Percentiles rank a stretch among this genome's conserved stretches.
Evolutionary conservation across 2,888 invertebrate genomes (phyloP).

Genomic region (Agelastica alni): DNA sequence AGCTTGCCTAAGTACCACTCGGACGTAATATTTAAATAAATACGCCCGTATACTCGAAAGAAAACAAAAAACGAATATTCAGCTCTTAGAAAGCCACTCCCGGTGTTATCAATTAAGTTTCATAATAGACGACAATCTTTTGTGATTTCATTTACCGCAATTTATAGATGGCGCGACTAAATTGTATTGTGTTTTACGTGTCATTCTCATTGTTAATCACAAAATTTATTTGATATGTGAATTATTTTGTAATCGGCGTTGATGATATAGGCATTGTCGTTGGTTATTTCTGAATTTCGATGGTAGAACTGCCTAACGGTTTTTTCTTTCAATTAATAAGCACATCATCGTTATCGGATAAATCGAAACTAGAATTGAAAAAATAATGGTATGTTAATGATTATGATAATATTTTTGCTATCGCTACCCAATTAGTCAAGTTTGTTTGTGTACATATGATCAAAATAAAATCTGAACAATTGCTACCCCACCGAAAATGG

Average conservation of each 20-base stretch:
- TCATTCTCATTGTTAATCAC: slow-evolving; percentile 29
- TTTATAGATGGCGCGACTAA: slow-evolving; percentile 28
- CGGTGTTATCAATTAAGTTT: slow-evolving; percentile 24
- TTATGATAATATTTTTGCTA: no score
- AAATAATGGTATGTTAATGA: no score
- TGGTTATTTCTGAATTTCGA: no score
- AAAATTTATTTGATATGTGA: slow-evolving; percentile 12
- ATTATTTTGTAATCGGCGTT: neutral
- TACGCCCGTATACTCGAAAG: slow-evolving; percentile 31
- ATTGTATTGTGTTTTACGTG: slow-evolving; percentile 38
- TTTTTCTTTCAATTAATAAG: no score
- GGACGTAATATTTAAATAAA: slow-evolving; percentile 21
- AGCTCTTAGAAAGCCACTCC: slow-evolving; percentile 11
- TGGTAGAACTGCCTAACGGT: no score
- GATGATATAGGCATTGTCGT: no score
- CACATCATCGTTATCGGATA: no score
- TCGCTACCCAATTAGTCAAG: no score
- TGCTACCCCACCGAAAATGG: no score
- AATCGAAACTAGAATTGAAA: no score
- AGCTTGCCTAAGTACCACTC: slow-evolving; percentile 12
- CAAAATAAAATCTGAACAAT: no score
- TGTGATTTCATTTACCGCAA: slow-evolving; percentile 39
- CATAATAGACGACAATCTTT: slow-evolving; percentile 34
- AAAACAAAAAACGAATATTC: neutral
- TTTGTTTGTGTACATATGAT: no score